Percentiles rank a stretch among this genome's conserved stretches.
Conservation (phyloP, 2,797 vertebrate species). For the Sparus aurata region DNA sequence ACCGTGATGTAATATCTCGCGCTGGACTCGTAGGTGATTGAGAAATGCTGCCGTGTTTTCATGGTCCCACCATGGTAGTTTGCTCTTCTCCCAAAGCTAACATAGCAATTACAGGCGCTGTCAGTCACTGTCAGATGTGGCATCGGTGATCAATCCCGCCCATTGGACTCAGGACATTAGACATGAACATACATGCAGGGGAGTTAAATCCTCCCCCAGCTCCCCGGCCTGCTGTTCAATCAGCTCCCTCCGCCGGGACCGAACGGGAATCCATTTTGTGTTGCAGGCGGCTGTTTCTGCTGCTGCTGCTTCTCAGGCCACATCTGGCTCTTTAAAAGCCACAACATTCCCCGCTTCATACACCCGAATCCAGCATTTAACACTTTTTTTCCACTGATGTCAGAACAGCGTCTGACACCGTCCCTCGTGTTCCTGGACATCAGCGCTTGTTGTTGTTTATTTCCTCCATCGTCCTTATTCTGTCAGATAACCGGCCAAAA, state of each 20-base stretch:
- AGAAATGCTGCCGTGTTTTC: constrained; percentile 44
- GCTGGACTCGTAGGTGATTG: constrained; percentile 47
- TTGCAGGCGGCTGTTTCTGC: constrained; percentile 40
- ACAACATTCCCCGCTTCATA: neutral
- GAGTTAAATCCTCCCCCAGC: constrained; percentile 59
- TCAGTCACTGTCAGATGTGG: constrained; percentile 75
- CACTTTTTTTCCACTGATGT: neutral
- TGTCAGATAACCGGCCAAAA: constrained; percentile 22
- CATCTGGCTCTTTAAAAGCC: constrained; percentile 39
- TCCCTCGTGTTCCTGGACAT: neutral
- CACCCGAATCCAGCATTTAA: constrained; percentile 4
- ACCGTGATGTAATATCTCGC: constrained; percentile 41
- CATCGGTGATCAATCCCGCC: constrained; percentile 77
- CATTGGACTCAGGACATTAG: constrained; percentile 70
- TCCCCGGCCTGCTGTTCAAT: constrained; percentile 66
- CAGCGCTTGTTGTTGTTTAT: neutral
- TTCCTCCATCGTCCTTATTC: neutral
- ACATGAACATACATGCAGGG: constrained; percentile 69
- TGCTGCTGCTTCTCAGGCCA: constrained; percentile 13
- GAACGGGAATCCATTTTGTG: constrained; percentile 63
- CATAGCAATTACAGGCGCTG: constrained; percentile 76
- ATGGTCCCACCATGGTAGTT: constrained; percentile 45
- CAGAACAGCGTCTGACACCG: neutral
- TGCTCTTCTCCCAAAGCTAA: constrained; percentile 71
- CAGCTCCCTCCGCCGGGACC: constrained; percentile 42